Conservation (phyloP, 2,113 vertebrate species). For the Actenoides lindsayi region DNA sequence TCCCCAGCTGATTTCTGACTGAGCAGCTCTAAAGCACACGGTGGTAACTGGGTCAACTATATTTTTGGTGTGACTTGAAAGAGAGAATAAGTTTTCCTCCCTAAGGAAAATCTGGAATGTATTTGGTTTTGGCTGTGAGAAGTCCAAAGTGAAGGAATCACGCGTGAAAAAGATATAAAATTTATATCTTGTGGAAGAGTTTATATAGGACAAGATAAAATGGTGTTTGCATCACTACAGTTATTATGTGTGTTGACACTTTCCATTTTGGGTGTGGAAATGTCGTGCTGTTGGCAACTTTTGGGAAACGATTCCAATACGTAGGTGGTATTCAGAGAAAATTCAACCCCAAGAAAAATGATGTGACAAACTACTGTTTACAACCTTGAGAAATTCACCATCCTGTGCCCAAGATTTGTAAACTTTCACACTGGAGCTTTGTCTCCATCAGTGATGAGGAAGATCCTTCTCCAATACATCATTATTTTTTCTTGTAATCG, state of each 20-base stretch:
- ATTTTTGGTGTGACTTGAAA: conserved; percentile 38
- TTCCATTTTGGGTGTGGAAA: not conserved
- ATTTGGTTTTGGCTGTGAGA: not conserved
- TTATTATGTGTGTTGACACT: not conserved
- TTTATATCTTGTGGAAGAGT: not conserved
- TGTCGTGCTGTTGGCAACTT: not conserved
- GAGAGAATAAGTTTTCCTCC: conserved; percentile 17
- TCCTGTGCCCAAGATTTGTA: not conserved
- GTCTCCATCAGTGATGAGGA: not conserved
- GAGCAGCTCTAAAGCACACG: not conserved
- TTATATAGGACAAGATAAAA: not conserved
- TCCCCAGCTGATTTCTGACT: conserved; percentile 51
- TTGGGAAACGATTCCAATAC: not conserved
- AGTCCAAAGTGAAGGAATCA: not conserved
- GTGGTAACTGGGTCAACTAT: conserved; percentile 38
- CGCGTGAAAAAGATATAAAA: not conserved
- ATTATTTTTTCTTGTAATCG: not conserved
- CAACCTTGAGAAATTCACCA: not conserved
- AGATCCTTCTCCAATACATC: not conserved
- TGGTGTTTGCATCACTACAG: not conserved
- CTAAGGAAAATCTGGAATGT: not conserved
- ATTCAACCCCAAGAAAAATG: not conserved
- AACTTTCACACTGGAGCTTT: not conserved
- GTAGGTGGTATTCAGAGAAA: not conserved
- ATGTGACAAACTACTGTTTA: not conserved